Conservation (phyloP, 2,888 invertebrate species). For the Hedychridium roseum region DNA sequence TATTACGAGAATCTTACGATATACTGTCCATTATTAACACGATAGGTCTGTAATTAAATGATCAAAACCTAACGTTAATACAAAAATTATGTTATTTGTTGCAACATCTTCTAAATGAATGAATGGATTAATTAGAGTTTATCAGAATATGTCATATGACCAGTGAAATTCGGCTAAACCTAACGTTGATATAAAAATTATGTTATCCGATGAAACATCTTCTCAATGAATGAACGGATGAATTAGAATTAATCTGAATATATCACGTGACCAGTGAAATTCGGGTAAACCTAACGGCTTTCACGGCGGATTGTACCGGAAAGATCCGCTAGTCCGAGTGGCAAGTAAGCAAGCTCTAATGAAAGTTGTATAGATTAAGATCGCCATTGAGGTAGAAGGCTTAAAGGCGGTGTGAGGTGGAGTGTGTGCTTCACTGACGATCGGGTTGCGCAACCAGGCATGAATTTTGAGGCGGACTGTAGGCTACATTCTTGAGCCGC, state of each 20-base stretch:
- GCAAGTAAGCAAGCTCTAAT: too few relatives aligned
- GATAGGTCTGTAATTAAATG: neutral
- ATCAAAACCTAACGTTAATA: neutral
- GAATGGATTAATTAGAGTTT: neutral
- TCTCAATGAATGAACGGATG: neutral
- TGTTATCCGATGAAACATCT: neutral
- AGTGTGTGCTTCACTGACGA: conserved; percentile 23
- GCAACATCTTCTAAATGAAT: neutral
- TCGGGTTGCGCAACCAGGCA: conserved; percentile 56
- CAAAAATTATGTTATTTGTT: neutral
- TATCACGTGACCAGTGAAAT: neutral
- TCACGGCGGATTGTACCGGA: too few relatives aligned
- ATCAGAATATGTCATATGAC: neutral
- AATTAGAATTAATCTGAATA: neutral
- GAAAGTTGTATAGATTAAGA: too few relatives aligned
- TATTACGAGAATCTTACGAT: too few relatives aligned
- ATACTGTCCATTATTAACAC: too few relatives aligned
- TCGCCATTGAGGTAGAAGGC: too few relatives aligned
- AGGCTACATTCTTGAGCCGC: conserved; percentile 62
- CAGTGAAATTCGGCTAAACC: neutral
- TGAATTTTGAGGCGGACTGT: conserved; percentile 62
- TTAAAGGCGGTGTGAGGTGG: too few relatives aligned
- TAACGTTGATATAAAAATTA: neutral
- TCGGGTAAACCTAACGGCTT: neutral
- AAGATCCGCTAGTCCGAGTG: too few relatives aligned